A percentile compares a stretch with the other conserved stretches of the same genome.
phyloP scores from a whole-genome alignment of 2,113 vertebrate genomes.

The Tauraco erythrolophus region DNA sequence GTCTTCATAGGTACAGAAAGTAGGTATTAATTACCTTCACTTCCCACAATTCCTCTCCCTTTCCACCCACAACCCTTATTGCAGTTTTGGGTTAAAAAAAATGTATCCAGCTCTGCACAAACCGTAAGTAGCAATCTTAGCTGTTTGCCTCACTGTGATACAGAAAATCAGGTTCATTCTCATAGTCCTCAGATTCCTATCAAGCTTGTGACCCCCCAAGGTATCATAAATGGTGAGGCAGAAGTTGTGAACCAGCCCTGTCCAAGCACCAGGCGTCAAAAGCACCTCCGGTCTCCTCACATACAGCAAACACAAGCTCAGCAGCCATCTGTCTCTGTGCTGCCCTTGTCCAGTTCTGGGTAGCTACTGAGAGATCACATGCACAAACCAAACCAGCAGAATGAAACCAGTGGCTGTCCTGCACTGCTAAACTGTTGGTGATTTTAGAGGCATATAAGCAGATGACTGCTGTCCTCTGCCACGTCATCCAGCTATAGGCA shows the following conservation, averaged over 20 bases:
- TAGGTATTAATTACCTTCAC: neutral
- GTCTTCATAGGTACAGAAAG: neutral
- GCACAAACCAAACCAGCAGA: neutral
- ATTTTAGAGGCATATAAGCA: accelerated
- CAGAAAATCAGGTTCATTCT: neutral
- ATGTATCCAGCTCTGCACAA: neutral
- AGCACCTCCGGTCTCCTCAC: neutral
- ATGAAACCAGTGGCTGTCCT: accelerated
- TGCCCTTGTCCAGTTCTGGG: accelerated
- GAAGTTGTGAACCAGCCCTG: neutral
- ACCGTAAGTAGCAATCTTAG: neutral
- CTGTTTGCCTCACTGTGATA: neutral
- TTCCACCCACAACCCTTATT: slow-evolving; percentile 1
- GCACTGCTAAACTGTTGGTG: neutral
- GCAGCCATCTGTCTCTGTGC: accelerated
- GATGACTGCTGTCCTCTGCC: neutral
- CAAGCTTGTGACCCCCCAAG: accelerated
- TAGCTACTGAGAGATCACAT: accelerated
- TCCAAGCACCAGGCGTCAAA: neutral
- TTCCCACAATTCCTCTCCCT: slow-evolving; percentile 21
- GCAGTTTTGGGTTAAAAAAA: slow-evolving; percentile 30
- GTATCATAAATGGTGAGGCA: accelerated
- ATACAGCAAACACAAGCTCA: neutral
- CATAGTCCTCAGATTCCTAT: neutral
- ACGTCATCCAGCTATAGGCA: neutral